Percentiles rank a stretch among this genome's conserved stretches.
These are phyloP conservation scores for Callorhinus ursinus DNA, from an alignment of 2,113 vertebrate species.

Conservation along the genomic window DNA sequence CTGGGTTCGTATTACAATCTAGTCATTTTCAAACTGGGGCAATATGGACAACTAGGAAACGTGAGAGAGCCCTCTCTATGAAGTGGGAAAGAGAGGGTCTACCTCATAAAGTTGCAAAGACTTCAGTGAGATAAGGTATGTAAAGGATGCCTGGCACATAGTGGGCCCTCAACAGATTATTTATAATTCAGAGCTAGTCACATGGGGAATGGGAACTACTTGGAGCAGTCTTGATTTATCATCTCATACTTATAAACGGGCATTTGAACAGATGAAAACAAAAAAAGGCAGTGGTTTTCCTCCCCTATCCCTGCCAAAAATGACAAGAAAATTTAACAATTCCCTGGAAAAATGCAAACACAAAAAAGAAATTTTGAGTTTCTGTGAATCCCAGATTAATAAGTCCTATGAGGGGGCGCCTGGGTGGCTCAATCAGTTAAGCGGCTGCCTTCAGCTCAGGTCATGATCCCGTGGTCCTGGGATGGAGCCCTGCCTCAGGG, in stretches of 20 bases:
- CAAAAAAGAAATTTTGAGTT: constrained; percentile 17
- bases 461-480: no score
- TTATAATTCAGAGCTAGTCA: background rate
- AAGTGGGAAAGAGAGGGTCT: background rate
- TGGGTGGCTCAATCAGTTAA: no score
- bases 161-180: background rate
- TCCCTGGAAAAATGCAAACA: background rate
- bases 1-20: background rate
- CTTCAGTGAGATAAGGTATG: background rate
- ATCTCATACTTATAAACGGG: background rate
- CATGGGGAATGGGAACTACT: background rate
- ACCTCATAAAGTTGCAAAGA: background rate
- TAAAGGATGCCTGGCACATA: background rate
- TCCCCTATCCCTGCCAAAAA: background rate
- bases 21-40: background rate
- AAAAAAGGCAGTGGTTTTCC: background rate
- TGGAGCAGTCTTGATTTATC: background rate
- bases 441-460: no score
- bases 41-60: background rate
- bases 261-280: constrained; percentile 42
- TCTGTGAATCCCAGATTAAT: background rate
- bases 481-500: no score
- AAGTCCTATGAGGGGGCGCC: background rate
- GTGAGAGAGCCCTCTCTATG: background rate
- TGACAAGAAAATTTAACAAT: background rate